Percentiles rank a stretch among this genome's conserved stretches.
These are phyloP conservation scores for Platygyra sinensis DNA, from an alignment of 64 coral and sea anemone genomes.

Conservation along the genomic window DNA sequence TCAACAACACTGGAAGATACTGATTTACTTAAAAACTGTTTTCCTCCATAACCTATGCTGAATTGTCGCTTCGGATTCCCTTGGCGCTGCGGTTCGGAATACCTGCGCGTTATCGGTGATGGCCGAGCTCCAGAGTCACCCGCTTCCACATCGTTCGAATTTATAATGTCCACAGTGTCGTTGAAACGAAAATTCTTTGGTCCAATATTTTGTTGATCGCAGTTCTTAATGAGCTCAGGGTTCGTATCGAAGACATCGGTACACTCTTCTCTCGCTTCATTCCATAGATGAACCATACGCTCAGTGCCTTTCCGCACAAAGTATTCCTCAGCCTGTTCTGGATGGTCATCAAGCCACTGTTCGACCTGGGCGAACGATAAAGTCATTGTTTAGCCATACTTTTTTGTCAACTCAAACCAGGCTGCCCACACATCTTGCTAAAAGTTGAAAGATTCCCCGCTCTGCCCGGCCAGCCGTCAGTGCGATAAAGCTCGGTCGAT, in stretches of 20 bases:
- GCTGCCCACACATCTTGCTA: conserved; percentile 9
- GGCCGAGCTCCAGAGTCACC: conserved; percentile 18
- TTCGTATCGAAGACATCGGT: conserved; percentile 30
- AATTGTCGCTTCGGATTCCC: conserved; percentile 58
- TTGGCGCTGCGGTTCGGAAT: conserved; percentile 75
- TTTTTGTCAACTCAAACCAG: conserved; percentile 9
- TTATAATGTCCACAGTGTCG: conserved; percentile 84
- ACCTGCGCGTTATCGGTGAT: conserved; percentile 47
- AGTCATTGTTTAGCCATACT: conserved; percentile 94
- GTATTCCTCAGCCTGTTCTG: conserved; percentile 78
- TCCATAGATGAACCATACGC: conserved; percentile 89
- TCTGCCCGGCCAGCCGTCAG: neutral
- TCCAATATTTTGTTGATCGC: conserved; percentile 21
- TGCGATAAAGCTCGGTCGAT: conserved; percentile 29
- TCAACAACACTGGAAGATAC: conserved; percentile 82
- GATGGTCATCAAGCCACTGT: conserved; percentile 89
- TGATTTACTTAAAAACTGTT: conserved; percentile 44
- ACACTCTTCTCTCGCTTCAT: conserved; percentile 56
- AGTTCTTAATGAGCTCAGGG: conserved; percentile 43
- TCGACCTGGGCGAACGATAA: conserved; percentile 93
- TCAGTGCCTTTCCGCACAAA: conserved; percentile 88
- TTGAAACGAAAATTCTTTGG: conserved; percentile 90
- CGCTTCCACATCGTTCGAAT: conserved; percentile 68
- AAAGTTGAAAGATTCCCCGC: conserved; percentile 22
- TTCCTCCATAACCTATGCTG: conserved; percentile 58